Percentiles rank a stretch among this genome's conserved stretches.
Evolutionary conservation across 2,113 vertebrate genomes (phyloP).

Genomic region (Xyliphius kryptos): DNA sequence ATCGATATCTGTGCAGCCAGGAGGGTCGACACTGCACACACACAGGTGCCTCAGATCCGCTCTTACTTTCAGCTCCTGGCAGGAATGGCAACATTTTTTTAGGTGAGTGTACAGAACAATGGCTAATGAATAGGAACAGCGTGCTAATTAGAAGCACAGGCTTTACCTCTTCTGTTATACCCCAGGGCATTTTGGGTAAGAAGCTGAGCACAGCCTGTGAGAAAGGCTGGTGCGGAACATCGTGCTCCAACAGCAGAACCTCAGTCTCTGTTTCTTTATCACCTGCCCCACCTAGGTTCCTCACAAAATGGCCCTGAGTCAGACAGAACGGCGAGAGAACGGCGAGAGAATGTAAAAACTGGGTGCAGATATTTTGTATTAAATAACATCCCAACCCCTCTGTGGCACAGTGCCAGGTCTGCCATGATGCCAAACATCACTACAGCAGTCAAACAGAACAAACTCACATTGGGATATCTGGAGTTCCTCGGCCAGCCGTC

Average conservation of each 20-base stretch:
- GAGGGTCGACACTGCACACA: conserved; percentile 95
- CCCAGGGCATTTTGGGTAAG: conserved; percentile 90
- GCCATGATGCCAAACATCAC: no score
- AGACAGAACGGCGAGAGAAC: no score
- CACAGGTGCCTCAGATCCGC: conserved; percentile 78
- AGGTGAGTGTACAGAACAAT: no score
- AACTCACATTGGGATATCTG: conserved; percentile 92
- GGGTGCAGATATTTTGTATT: no score
- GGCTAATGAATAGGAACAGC: no score
- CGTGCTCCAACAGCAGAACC: conserved; percentile 91
- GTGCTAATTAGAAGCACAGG: no score
- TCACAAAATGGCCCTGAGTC: conserved; percentile 98
- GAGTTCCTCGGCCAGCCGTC: conserved; percentile 95
- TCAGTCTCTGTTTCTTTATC: conserved; percentile 92
- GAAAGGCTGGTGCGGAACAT: conserved; percentile 91
- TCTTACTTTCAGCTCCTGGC: conserved; percentile 83
- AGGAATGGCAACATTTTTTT: no score
- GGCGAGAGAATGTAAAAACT: no score
- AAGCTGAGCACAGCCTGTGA: conserved; percentile 89
- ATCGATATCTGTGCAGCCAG: conserved; percentile 97
- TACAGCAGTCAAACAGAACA: no score
- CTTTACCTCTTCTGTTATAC: conserved; percentile 80
- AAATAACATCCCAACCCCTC: no score
- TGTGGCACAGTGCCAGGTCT: no score
- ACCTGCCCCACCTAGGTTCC: conserved; percentile 79